These are phyloP conservation scores for Pogona vitticeps DNA, from an alignment of 2,113 vertebrate genomes.

Conservation along the genomic window DNA sequence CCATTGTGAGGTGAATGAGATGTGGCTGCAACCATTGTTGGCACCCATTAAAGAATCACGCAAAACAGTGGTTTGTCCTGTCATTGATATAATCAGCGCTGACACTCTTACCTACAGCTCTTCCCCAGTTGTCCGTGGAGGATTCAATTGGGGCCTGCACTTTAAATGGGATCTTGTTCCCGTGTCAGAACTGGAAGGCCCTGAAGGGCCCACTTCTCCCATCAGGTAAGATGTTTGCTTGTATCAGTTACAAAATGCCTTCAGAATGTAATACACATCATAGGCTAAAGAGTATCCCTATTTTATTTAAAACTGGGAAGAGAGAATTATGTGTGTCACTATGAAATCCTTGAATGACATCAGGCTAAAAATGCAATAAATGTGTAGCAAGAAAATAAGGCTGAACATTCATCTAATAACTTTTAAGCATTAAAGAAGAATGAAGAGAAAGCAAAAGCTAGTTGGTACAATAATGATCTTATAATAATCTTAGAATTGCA, in stretches of 20 bases:
- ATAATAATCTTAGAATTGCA: too few species aligned
- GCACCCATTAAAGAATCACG: slow-evolving; percentile 78
- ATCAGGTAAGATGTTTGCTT: slow-evolving; percentile 82
- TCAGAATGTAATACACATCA: neutral
- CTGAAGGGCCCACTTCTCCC: slow-evolving; percentile 79
- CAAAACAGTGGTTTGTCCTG: slow-evolving; percentile 89
- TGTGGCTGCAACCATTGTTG: slow-evolving; percentile 92
- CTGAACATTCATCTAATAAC: neutral
- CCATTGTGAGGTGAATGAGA: slow-evolving; percentile 94
- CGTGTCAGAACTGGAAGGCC: slow-evolving; percentile 81
- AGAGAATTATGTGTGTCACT: neutral
- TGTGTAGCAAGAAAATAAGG: fast-evolving
- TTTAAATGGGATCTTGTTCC: slow-evolving; percentile 98
- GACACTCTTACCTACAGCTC: slow-evolving; percentile 93
- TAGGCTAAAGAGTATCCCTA: fast-evolving
- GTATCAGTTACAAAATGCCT: fast-evolving
- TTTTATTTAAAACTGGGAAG: neutral
- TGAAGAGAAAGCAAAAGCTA: neutral
- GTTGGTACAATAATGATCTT: too few species aligned
- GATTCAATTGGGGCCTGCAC: slow-evolving; percentile 99
- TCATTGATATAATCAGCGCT: slow-evolving; percentile 96
- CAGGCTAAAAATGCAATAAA: neutral
- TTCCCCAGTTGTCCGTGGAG: slow-evolving; percentile 92
- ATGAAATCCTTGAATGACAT: neutral
- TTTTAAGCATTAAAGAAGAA: neutral